Percentiles rank a stretch among this genome's conserved stretches.
These are phyloP conservation scores for Callyntrura guangdongensis DNA, from an alignment of 2,888 invertebrate species.

Conservation along the genomic window DNA sequence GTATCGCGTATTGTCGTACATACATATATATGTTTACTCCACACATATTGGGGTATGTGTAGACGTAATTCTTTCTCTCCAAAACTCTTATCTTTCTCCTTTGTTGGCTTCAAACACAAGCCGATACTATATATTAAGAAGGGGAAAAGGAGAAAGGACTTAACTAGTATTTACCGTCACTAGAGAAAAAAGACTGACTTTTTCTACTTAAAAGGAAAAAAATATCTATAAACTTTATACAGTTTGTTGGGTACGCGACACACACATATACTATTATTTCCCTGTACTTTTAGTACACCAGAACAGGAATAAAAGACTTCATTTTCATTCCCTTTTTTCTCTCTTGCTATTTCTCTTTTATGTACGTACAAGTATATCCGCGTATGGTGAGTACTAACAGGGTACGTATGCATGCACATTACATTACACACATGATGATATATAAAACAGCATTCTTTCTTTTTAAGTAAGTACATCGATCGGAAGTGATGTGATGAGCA, in stretches of 20 bases:
- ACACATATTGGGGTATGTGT: background rate
- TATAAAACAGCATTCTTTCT: constrained; percentile 45
- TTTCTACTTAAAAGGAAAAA: constrained; percentile 23
- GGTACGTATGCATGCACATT: constrained; percentile 26
- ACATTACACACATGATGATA: constrained; percentile 15
- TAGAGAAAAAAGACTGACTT: constrained; percentile 21
- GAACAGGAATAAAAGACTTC: constrained; percentile 32
- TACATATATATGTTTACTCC: background rate
- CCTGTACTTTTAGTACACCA: background rate
- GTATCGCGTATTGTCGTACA: background rate
- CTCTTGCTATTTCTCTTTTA: background rate
- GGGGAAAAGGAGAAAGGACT: constrained; percentile 61
- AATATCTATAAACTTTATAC: too few relatives aligned
- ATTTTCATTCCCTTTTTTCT: constrained; percentile 38
- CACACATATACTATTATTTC: constrained; percentile 1
- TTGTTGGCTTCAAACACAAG: constrained; percentile 71
- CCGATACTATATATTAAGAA: constrained; percentile 24
- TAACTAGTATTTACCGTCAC: constrained; percentile 75
- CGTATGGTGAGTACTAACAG: too few relatives aligned
- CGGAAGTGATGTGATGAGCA: constrained; percentile 78
- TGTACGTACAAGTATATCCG: constrained; percentile 21
- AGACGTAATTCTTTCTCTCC: background rate
- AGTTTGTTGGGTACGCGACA: constrained; percentile 3
- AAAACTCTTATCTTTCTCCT: constrained; percentile 66
- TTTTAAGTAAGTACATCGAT: constrained; percentile 77